Evolutionary conservation across 1,140 invertebrate species (phyloP).

Genomic region (Tribolium madens): DNA sequence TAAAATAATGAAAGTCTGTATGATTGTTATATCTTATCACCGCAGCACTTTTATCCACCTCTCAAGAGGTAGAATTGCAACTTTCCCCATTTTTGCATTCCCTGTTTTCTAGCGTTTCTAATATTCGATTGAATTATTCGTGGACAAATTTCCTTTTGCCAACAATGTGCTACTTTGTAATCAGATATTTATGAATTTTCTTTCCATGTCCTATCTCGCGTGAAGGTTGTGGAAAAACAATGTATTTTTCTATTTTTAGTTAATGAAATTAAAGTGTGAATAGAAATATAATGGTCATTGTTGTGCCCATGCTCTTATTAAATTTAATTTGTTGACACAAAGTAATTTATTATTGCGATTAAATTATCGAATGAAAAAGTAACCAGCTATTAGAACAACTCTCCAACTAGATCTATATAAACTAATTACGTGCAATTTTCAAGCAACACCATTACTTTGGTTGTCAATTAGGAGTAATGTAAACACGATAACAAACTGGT

Average conservation of each 20-base stretch:
- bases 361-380: conserved; percentile 13
- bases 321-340: conserved; percentile 29
- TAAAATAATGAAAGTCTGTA: not conserved
- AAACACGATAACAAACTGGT: not conserved
- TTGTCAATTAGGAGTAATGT: conserved; percentile 26
- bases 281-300: not conserved
- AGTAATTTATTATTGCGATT: conserved; percentile 26
- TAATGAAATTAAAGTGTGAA: conserved; percentile 4
- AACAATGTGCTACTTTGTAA: not conserved
- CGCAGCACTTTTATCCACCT: not conserved
- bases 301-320: conserved; percentile 6
- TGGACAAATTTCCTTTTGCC: conserved; percentile 1
- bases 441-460: conserved; percentile 15
- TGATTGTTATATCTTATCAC: not conserved
- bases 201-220: not conserved
- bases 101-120: not conserved
- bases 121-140: not conserved
- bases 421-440: conserved; percentile 32
- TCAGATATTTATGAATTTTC: conserved; percentile 25
- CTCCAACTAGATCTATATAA: conserved; percentile 20
- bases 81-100: not conserved
- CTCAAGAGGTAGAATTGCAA: too few relatives aligned
- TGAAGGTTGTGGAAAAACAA: not conserved
- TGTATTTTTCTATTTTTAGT: not conserved
- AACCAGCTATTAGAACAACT: conserved; percentile 8